A percentile compares a stretch with the other conserved stretches of the same genome.
Evolutionary conservation across 2,888 invertebrate species (phyloP).

Genomic region (Mythimna vitellina): DNA sequence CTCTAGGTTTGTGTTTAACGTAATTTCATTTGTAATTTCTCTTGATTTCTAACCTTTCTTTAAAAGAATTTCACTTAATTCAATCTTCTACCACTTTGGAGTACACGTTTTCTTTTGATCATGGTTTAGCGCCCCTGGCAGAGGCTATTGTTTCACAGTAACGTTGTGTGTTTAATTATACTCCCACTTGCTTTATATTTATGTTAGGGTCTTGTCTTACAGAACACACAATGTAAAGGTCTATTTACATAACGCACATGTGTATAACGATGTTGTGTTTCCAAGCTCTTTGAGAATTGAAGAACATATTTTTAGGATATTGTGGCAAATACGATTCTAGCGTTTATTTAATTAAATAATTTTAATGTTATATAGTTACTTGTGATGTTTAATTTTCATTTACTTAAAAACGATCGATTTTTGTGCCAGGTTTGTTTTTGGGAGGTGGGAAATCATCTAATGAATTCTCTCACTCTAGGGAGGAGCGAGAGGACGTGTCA

Average conservation of each 20-base stretch:
- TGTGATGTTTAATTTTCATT: not conserved
- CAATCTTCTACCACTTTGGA: slow-evolving; percentile 47
- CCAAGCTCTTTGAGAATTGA: slow-evolving; percentile 42
- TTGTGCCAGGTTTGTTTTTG: too few species aligned
- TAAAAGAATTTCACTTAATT: slow-evolving; percentile 57
- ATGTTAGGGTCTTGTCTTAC: slow-evolving; percentile 61
- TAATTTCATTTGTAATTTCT: slow-evolving; percentile 73
- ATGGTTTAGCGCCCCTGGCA: slow-evolving; percentile 44
- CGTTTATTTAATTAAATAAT: slow-evolving; percentile 7
- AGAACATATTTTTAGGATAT: slow-evolving; percentile 23
- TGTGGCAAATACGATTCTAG: not conserved
- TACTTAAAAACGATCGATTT: not conserved
- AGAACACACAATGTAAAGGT: slow-evolving; percentile 40
- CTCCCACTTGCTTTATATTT: slow-evolving; percentile 59
- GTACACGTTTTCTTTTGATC: slow-evolving; percentile 59
- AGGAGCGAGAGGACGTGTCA: too few species aligned
- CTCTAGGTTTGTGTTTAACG: slow-evolving; percentile 72
- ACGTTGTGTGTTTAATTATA: slow-evolving; percentile 62
- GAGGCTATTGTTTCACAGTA: slow-evolving; percentile 54
- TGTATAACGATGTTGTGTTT: slow-evolving; percentile 41
- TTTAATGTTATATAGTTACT: not conserved
- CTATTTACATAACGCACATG: slow-evolving; percentile 44
- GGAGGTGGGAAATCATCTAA: too few species aligned
- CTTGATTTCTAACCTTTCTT: slow-evolving; percentile 76
- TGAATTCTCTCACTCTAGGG: too few species aligned